Percentiles rank a stretch among this genome's conserved stretches.
phyloP scores from a whole-genome alignment of 2,888 invertebrate genomes.

The Hirtodrosophila histrioides region DNA sequence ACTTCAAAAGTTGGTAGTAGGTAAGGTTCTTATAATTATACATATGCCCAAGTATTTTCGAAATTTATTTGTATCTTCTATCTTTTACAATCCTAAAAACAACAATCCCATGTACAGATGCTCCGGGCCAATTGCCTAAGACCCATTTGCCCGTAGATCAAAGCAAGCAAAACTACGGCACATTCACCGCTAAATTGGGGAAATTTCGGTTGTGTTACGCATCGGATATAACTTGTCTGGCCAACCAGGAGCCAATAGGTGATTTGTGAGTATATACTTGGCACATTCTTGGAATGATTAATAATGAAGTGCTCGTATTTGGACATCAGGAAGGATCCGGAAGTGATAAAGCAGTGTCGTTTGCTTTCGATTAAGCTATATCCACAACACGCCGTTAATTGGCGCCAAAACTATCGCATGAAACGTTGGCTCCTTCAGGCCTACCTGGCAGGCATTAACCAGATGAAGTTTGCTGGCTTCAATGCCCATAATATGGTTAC shows the following conservation, averaged over 20 bases:
- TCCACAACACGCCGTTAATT: background rate
- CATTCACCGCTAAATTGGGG: constrained; percentile 30
- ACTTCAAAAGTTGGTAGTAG: too few relatives aligned
- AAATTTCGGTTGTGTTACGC: constrained; percentile 33
- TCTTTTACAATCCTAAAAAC: too few relatives aligned
- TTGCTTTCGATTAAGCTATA: background rate
- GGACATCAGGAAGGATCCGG: constrained; percentile 15
- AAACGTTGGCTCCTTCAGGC: constrained; percentile 6
- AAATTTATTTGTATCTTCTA: too few relatives aligned
- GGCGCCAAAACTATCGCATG: background rate
- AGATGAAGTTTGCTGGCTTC: background rate
- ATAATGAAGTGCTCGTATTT: background rate
- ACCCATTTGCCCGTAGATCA: constrained; percentile 1
- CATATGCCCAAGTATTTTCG: too few relatives aligned
- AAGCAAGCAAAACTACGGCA: constrained; percentile 20
- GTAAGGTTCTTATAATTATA: too few relatives aligned
- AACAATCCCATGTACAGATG: too few relatives aligned
- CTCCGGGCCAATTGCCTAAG: constrained; percentile 8
- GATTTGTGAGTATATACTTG: constrained; percentile 24
- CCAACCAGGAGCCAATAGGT: constrained; percentile 12
- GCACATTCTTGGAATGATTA: too few relatives aligned
- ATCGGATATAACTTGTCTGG: constrained; percentile 17
- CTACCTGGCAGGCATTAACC: constrained; percentile 5
- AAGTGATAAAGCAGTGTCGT: constrained; percentile 14
- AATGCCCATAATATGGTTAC: background rate